Percentiles rank a stretch among this genome's conserved stretches.
Evolutionary conservation across 2,113 vertebrate genomes (phyloP).

Genomic region (Otolemur garnettii): DNA sequence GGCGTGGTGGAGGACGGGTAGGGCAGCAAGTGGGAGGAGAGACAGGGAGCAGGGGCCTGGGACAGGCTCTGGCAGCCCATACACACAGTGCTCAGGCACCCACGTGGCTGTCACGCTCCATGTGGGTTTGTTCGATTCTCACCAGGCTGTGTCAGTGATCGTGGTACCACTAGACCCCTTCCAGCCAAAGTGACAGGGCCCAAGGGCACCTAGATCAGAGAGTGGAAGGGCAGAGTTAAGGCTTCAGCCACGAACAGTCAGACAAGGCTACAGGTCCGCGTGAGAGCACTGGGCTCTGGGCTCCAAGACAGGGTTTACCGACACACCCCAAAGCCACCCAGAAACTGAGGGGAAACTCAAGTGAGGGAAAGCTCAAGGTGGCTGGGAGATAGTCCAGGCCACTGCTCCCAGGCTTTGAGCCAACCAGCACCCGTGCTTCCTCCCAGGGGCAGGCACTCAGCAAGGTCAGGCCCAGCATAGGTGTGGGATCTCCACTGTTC

Average conservation of each 20-base stretch:
- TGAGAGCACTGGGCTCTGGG: fast-evolving
- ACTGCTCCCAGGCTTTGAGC: no score
- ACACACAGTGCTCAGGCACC: no score
- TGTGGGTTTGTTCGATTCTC: fast-evolving
- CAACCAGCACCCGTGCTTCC: no score
- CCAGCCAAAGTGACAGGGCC: not conserved
- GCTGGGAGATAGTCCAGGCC: no score
- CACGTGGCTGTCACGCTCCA: not conserved
- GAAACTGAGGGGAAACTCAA: not conserved
- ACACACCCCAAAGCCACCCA: no score
- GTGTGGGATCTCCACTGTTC: no score
- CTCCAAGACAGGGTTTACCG: not conserved
- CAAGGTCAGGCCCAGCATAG: no score
- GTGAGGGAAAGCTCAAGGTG: not conserved
- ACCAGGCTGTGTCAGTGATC: not conserved
- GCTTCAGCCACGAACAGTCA: fast-evolving
- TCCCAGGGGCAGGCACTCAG: no score
- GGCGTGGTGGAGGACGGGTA: no score
- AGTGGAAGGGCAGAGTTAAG: not conserved
- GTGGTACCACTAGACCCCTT: fast-evolving
- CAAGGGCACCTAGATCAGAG: not conserved
- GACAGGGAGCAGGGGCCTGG: no score
- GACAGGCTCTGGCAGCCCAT: no score
- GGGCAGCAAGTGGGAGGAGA: no score
- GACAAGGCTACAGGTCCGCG: not conserved